These are phyloP conservation scores for Lasioglossum zephyrum DNA, from an alignment of 2,888 invertebrate genomes.

Conservation along the genomic window DNA sequence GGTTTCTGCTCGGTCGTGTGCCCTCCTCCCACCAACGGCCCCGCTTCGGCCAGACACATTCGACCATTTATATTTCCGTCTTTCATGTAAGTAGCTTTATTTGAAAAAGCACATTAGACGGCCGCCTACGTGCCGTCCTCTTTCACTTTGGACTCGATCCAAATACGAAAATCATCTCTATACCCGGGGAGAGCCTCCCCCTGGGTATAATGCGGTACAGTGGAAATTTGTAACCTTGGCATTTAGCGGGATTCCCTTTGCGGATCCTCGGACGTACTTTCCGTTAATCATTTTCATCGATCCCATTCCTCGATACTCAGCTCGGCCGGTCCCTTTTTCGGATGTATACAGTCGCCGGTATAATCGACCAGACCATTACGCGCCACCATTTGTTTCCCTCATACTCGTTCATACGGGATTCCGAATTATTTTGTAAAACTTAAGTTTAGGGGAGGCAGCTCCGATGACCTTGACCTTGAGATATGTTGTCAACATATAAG, in stretches of 20 bases:
- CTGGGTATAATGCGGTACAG: constrained; percentile 40
- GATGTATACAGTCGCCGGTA: not conserved
- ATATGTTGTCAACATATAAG: too few relatives aligned
- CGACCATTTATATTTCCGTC: constrained; percentile 61
- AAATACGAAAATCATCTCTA: constrained; percentile 61
- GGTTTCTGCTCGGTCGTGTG: constrained; percentile 28
- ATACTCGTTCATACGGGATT: not conserved
- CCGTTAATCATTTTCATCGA: constrained; percentile 30
- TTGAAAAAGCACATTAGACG: constrained; percentile 65
- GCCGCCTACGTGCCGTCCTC: constrained; percentile 40
- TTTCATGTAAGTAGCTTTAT: constrained; percentile 61
- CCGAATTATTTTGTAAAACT: not conserved
- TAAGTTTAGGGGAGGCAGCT: too few relatives aligned
- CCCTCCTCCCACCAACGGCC: not conserved
- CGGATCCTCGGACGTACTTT: constrained; percentile 17
- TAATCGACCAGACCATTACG: not conserved
- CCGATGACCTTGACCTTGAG: too few relatives aligned
- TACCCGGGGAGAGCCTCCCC: not conserved
- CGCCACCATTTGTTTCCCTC: not conserved
- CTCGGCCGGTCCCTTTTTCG: not conserved
- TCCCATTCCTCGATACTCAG: constrained; percentile 18
- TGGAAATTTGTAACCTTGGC: constrained; percentile 59
- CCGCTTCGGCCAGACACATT: constrained; percentile 37
- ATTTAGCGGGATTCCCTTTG: constrained; percentile 43
- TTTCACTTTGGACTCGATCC: constrained; percentile 55